Base-by-base conservation (phyloP, 1,140 invertebrate genomes). In the Lordiphosa stackelbergi region DNA sequence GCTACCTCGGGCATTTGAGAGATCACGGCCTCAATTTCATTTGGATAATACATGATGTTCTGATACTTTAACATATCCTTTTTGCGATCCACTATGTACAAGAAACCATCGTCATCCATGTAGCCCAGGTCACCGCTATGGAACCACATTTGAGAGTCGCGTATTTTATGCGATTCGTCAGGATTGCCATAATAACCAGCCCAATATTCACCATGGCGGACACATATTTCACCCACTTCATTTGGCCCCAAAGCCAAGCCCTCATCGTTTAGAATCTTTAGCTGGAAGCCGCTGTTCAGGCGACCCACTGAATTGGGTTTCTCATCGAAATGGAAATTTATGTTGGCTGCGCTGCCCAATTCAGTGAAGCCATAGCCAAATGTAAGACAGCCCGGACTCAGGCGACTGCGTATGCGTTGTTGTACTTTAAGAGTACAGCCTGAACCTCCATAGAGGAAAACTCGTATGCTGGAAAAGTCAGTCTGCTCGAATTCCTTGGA, bases 81-180 rank as follows among this genome's bases (percentile, higher is more conserved):
- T 4, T 91, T 85, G 9, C 93, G 75, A 57, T 93, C 92, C 2
- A 91, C 88, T 53, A 92, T 89, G 43, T 85, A 90, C 5, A 90
- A 59, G 31, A 85, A 83, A 0, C 89, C 89, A 19, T 91, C 81
- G 10, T 90, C 81, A 57, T 93, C 90, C 41, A 90, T 81, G 38
- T 89, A 90, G 8, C 90, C 92, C 31, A 93, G 85, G 73, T 94
- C 93, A 5, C 93, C 93, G 13, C 91, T 92, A 42, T 90, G 88
- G 5, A 93, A 85, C 92, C 92, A 94, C 2, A 92, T 89, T 3
- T 87, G 66, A 0, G 49, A 11, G 8, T 86, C 85, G 0, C 65
- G 55, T 2, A 84, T 53, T 9, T 63, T 47, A 7, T 41, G 45
- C 0, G 69, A 62, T 2, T 73, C 74, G 13, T 66, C 48, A 0